Base-by-base conservation (phyloP, 2,888 invertebrate species). In the Tribolium freemani region DNA sequence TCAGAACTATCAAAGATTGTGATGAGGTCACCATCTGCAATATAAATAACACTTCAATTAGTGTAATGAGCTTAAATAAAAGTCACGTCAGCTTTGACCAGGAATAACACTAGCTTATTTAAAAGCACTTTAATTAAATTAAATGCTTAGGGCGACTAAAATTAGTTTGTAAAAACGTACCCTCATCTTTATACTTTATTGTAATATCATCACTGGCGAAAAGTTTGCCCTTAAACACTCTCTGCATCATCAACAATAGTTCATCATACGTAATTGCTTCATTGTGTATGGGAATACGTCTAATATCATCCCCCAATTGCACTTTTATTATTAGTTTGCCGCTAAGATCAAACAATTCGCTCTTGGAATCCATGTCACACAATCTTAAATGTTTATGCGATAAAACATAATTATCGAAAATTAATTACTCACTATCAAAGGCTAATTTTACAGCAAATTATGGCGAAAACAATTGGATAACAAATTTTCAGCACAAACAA, bases 131-230 rank as follows among this genome's bases (percentile, higher is more conserved):
- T 50, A 50, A 50, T 50, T 50, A 10, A 50, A 38, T 38, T 38
- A 38, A 38, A 3, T 8, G 38, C 8, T 50, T 63, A 45, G 66
- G 72, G 66, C 57, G 68, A 44, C 31, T 68, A 74, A 26, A 26
- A 26, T 26, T 26, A 26, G 5, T 26, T 16, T 16, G 16, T 1
- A n/a, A 26, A 26, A 73, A 64, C 71, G 76, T 84, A 91, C 91
- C 92, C 88, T 92, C 92, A 86, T 93, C 93, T 86, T 90, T 91
- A 83, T 93, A 93, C 84, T 93, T 93, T 58, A 93, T 89, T 6
- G 89, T 88, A 70, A 93, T 89, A 78, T 93, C 92, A 87, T 93
- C 92, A 76, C 87, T 89, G 56, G 89, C 88, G 56, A 87, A 88
- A 31, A 93, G 83, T 83, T 91, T 90, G 9, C 91, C 91, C 66